Evolutionary conservation across 2,113 vertebrate genomes (phyloP).

Genomic region (Hylia prasina): DNA sequence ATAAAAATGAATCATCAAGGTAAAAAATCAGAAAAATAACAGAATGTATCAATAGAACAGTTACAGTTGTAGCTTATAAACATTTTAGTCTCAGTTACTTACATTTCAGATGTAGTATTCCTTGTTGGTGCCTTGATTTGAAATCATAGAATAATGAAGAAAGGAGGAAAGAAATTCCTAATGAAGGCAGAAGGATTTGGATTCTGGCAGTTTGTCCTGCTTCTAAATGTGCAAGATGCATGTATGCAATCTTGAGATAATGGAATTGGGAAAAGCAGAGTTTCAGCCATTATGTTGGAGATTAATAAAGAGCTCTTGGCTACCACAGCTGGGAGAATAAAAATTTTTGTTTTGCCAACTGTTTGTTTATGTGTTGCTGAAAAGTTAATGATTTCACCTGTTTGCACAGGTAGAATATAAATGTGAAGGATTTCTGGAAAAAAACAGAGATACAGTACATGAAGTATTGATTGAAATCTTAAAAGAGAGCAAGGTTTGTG

Average conservation of each 20-base stretch:
- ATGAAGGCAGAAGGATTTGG: not conserved
- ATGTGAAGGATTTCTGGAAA: constrained; percentile 93
- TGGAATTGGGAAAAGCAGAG: not conserved
- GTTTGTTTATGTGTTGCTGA: not conserved
- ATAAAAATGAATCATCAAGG: not conserved
- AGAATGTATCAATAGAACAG: not conserved
- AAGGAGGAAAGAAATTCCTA: not conserved
- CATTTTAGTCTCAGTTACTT: not conserved
- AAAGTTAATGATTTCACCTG: not conserved
- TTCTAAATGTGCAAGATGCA: not conserved
- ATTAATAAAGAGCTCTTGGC: not conserved
- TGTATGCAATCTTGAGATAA: not conserved
- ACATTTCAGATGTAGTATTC: not conserved
- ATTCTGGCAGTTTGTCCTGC: not conserved
- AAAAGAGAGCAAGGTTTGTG: constrained; percentile 87
- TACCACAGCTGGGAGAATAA: not conserved
- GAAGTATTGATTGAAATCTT: constrained; percentile 87
- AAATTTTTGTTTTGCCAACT: not conserved
- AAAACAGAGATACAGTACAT: constrained; percentile 94
- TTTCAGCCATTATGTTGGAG: not conserved
- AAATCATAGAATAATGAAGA: not conserved
- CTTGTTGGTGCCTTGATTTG: not conserved
- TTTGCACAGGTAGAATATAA: constrained; percentile 89
- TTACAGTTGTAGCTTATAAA: not conserved
- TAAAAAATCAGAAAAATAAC: not conserved